Evolutionary conservation across 1,140 invertebrate genomes (phyloP).

Genomic region (Hirudo medicinalis): DNA sequence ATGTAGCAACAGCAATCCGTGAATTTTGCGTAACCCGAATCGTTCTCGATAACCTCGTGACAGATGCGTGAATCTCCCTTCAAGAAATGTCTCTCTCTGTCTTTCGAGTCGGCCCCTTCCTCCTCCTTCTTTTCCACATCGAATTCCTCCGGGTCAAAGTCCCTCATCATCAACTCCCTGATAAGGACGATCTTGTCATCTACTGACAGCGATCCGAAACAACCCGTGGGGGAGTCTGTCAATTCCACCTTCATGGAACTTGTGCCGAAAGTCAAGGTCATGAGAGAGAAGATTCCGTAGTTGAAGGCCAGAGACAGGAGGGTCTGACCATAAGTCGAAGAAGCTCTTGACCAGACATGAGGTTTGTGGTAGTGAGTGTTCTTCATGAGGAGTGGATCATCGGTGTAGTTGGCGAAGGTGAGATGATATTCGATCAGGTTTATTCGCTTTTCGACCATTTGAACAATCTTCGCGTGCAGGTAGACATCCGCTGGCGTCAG

Average conservation of each 20-base stretch:
- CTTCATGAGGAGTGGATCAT: slow-evolving; percentile 19
- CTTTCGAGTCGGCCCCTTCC: not conserved
- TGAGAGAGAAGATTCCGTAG: slow-evolving; percentile 36
- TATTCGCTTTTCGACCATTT: slow-evolving; percentile 1
- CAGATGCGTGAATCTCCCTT: slow-evolving; percentile 26
- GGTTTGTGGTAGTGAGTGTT: slow-evolving; percentile 13
- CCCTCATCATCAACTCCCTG: slow-evolving; percentile 29
- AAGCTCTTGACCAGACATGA: slow-evolving; percentile 31
- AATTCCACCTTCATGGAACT: slow-evolving; percentile 25
- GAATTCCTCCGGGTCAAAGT: slow-evolving; percentile 23
- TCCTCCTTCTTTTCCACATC: not conserved
- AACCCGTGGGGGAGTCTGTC: slow-evolving; percentile 30
- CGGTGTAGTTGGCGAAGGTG: slow-evolving; percentile 18
- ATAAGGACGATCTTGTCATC: slow-evolving; percentile 27
- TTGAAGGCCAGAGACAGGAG: slow-evolving; percentile 36
- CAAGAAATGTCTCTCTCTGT: not conserved
- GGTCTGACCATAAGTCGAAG: slow-evolving; percentile 34
- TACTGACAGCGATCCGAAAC: slow-evolving; percentile 29
- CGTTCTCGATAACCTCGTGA: slow-evolving; percentile 31
- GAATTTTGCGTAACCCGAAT: slow-evolving; percentile 22
- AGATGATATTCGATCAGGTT: slow-evolving; percentile 23
- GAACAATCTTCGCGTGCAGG: not conserved
- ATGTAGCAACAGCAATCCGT: slow-evolving; percentile 20
- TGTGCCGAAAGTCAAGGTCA: slow-evolving; percentile 27
- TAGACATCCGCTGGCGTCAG: not conserved